Conservation (phyloP, 2,797 vertebrate genomes). For the Hyperoplus immaculatus region DNA sequence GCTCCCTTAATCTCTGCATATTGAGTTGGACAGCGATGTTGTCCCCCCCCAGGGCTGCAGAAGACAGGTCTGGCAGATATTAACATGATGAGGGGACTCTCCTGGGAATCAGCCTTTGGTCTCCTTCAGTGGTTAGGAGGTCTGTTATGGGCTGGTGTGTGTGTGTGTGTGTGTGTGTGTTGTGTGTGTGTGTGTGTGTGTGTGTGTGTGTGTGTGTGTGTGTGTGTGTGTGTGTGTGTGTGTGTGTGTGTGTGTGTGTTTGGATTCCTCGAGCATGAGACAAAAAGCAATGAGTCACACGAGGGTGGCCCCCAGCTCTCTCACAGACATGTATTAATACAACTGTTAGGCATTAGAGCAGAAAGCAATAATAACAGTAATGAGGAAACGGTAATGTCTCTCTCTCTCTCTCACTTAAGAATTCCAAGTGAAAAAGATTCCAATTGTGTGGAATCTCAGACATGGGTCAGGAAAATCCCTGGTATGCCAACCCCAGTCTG, state of each 20-base stretch:
- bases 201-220: too few relatives aligned
- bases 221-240: too few relatives aligned
- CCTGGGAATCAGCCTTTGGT: slow-evolving; percentile 50
- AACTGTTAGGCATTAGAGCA: slow-evolving; percentile 50
- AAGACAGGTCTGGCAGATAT: slow-evolving; percentile 50
- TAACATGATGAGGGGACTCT: slow-evolving; percentile 36
- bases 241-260: slow-evolving; percentile 25
- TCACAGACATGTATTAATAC: slow-evolving; percentile 55
- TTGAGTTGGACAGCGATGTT: slow-evolving; percentile 25
- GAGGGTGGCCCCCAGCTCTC: slow-evolving; percentile 55
- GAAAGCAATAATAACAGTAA: slow-evolving; percentile 24
- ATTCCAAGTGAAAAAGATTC: not conserved
- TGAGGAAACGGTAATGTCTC: slow-evolving; percentile 25
- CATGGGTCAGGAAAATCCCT: slow-evolving; percentile 39
- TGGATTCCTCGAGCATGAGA: slow-evolving; percentile 73
- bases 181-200: too few relatives aligned
- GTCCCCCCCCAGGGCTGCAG: slow-evolving; percentile 1
- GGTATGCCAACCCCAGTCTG: slow-evolving; percentile 23
- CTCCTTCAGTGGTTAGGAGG: slow-evolving; percentile 51
- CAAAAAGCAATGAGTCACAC: slow-evolving; percentile 74
- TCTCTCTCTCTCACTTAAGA: slow-evolving; percentile 16
- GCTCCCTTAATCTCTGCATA: slow-evolving; percentile 35
- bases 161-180: not conserved
- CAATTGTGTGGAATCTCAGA: slow-evolving; percentile 57
- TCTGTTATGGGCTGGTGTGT: slow-evolving; percentile 43